Base-by-base conservation (phyloP, 2,888 invertebrate genomes). In the Candidula unifasciata region DNA sequence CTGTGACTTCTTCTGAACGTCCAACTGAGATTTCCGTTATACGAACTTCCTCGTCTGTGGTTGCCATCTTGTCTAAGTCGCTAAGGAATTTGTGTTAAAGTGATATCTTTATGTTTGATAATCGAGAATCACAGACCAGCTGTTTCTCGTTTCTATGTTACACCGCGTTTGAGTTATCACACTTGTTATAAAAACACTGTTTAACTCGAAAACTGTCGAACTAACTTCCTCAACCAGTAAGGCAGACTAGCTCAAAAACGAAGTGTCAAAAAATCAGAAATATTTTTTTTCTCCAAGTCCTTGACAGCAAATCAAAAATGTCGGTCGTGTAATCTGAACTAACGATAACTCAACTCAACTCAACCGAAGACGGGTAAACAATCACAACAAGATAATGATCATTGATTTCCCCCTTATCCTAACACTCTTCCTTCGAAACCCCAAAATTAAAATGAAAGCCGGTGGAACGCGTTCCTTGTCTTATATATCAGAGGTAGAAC, bases 1-100 rank as follows among this genome's bases (percentile, higher is more conserved):
- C 71, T 16, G 81, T 77, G 3, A 73, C 21, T 30, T 66, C 74
- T 30, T 52, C 78, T 54, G 68, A 57, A 10, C 74, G 68, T 18
- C 81, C 83, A 16, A 85, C 76, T 27, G 80, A 37, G 16, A 85
- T 52, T 69, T 86, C 80, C 21, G 44, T 57, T 21, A 81, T 64
- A 60, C 64, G 80, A 44, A 73, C 80, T 16, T 74, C 79, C 24
- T 74, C 66, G 10, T 74, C 82, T 82, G 76, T 82, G 0, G 78
- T 69, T 60, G 69, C 60, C 78, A 84, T 79, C 35, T 57, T 54
- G 52, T 54, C n/a, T 71, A 13, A 21, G 35, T 37, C 5, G 24
- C 24, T 2, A 0, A 37, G 35, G 24, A 24, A 8, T 16, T 3
- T 24, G 21, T 6, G 71, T 16, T 71, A 60, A 57, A 57, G 35